Evolutionary conservation across 2,797 vertebrate genomes (phyloP).

Genomic region (Myoxocephalus aenaeus): DNA sequence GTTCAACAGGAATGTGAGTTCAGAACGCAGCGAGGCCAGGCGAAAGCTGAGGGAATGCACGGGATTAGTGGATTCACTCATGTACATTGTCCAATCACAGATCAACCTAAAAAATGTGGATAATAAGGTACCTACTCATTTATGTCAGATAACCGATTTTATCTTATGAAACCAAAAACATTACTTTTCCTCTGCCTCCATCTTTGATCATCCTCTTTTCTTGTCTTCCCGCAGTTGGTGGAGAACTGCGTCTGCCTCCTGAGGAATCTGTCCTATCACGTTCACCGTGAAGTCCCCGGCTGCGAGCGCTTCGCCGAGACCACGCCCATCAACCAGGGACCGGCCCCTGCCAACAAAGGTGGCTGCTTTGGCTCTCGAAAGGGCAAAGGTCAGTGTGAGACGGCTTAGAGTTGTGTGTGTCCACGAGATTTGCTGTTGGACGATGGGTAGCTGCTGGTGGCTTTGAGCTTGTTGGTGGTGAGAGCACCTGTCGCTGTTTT

Average conservation of each 20-base stretch:
- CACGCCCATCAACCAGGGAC: conserved; percentile 73
- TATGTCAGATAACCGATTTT: not conserved
- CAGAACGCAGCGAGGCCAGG: conserved; percentile 95
- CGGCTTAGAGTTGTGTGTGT: conserved; percentile 11
- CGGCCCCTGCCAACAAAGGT: conserved; percentile 85
- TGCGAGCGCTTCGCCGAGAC: conserved; percentile 91
- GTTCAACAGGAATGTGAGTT: conserved; percentile 93
- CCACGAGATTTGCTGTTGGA: conserved; percentile 47
- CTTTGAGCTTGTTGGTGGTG: conserved; percentile 76
- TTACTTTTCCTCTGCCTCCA: not conserved
- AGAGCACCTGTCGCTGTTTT: conserved; percentile 80
- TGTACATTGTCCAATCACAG: conserved; percentile 94
- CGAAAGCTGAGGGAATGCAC: conserved; percentile 95
- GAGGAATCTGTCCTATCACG: conserved; percentile 97
- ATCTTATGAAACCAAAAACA: not conserved
- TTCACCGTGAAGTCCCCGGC: conserved; percentile 94
- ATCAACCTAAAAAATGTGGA: conserved; percentile 95
- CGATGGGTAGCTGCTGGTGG: conserved; percentile 48
- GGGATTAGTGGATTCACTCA: conserved; percentile 93
- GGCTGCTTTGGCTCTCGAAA: conserved; percentile 97
- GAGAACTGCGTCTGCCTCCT: conserved; percentile 97
- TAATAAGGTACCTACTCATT: conserved; percentile 87
- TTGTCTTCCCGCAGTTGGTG: conserved; percentile 86
- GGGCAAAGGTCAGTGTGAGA: conserved; percentile 90
- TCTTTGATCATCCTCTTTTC: not conserved